These are phyloP conservation scores for Lepidochrysops patricia DNA, from an alignment of 2,888 invertebrate genomes.

Conservation along the genomic window DNA sequence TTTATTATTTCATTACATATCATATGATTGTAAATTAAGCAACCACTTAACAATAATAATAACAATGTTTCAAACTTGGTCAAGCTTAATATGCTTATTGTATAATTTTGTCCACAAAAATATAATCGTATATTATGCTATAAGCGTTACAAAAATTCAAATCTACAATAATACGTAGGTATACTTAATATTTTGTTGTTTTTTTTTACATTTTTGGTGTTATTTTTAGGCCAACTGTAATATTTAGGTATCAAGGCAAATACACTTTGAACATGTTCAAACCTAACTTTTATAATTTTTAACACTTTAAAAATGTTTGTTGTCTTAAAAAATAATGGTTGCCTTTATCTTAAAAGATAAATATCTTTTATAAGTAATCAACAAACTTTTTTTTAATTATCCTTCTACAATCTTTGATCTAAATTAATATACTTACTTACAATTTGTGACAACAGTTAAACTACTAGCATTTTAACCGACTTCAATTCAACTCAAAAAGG, in stretches of 20 bases:
- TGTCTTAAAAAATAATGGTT: too few relatives aligned
- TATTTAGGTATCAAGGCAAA: neutral
- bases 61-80: slow-evolving; percentile 3
- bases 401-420: neutral
- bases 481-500: neutral
- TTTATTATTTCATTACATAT: neutral
- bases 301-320: neutral
- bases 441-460: neutral
- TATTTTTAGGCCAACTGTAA: neutral
- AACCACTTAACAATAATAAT: neutral
- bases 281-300: neutral
- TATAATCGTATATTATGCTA: neutral
- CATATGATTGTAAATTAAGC: neutral
- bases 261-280: neutral
- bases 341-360: too few relatives aligned
- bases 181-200: neutral
- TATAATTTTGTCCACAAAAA: slow-evolving; percentile 8
- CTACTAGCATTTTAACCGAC: neutral
- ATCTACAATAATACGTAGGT: neutral
- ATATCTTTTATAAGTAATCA: too few relatives aligned
- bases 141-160: neutral
- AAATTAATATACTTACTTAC: neutral
- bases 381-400: neutral
- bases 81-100: slow-evolving; percentile 1
- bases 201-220: neutral